These are phyloP conservation scores for Amyelois transitella DNA, from an alignment of 1,140 invertebrate species.

Conservation along the genomic window DNA sequence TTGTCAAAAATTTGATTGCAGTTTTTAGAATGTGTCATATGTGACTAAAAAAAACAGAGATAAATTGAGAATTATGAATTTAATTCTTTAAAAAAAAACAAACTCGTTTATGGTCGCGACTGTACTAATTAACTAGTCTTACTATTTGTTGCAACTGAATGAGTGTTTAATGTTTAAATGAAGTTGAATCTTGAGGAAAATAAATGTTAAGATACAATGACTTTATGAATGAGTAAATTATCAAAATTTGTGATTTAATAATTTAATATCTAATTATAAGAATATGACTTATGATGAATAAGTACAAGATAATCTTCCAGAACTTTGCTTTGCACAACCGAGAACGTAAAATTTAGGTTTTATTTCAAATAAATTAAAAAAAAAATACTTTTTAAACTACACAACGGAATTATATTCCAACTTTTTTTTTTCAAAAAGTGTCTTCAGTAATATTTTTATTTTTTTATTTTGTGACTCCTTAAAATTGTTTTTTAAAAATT, in stretches of 20 bases:
- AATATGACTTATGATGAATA: not conserved
- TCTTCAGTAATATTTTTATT: not conserved
- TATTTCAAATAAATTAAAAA: too few species aligned
- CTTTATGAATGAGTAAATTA: not conserved
- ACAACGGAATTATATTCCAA: too few species aligned
- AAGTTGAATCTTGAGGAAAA: not conserved
- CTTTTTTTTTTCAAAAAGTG: too few species aligned
- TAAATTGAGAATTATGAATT: not conserved
- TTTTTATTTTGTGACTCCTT: not conserved
- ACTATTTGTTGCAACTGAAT: not conserved
- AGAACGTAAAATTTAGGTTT: too few species aligned
- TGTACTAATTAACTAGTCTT: too few species aligned
- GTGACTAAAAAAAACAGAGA: too few species aligned
- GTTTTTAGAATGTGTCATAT: too few species aligned
- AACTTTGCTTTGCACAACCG: not conserved
- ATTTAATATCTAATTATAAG: not conserved
- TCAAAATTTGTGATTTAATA: not conserved
- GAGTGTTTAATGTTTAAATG: not conserved
- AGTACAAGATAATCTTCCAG: not conserved
- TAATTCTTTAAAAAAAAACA: too few species aligned
- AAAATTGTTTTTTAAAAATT: not conserved
- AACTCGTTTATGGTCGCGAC: too few species aligned
- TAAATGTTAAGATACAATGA: not conserved
- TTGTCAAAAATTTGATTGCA: too few species aligned
- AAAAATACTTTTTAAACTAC: too few species aligned